Conservation (phyloP, 1,140 invertebrate genomes). For the Drosophila santomea region DNA sequence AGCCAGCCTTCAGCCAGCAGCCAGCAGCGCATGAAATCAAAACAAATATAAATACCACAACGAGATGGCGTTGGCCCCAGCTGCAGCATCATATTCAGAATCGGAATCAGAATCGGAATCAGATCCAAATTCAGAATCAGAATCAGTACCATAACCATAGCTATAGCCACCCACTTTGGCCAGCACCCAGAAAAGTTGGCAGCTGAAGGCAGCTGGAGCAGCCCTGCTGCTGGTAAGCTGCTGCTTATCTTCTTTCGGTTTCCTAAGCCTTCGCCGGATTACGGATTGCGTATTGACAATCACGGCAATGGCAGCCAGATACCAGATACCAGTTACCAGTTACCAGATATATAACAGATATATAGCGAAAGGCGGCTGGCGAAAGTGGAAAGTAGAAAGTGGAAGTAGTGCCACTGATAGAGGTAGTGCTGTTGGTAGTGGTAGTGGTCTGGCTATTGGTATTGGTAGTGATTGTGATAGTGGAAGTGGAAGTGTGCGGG, state of each 20-base stretch:
- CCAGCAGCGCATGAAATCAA: constrained; percentile 52
- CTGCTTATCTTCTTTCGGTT: constrained; percentile 40
- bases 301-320: constrained; percentile 25
- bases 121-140: neutral
- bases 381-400: neutral
- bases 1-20: neutral
- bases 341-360: neutral
- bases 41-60: constrained; percentile 63
- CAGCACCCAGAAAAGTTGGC: constrained; percentile 15
- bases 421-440: too few species aligned
- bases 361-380: neutral
- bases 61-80: constrained; percentile 30
- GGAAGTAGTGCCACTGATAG: neutral
- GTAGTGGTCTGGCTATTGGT: too few species aligned
- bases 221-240: constrained; percentile 41
- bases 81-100: neutral
- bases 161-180: neutral
- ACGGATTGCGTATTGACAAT: constrained; percentile 51
- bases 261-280: constrained; percentile 44
- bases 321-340: constrained; percentile 4
- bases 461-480: too few species aligned
- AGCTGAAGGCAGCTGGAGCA: constrained; percentile 20
- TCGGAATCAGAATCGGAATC: neutral
- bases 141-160: neutral
- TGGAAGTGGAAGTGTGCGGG: neutral